Evolutionary conservation across 2,113 vertebrate genomes (phyloP).

Genomic region (Microtus oregoni): DNA sequence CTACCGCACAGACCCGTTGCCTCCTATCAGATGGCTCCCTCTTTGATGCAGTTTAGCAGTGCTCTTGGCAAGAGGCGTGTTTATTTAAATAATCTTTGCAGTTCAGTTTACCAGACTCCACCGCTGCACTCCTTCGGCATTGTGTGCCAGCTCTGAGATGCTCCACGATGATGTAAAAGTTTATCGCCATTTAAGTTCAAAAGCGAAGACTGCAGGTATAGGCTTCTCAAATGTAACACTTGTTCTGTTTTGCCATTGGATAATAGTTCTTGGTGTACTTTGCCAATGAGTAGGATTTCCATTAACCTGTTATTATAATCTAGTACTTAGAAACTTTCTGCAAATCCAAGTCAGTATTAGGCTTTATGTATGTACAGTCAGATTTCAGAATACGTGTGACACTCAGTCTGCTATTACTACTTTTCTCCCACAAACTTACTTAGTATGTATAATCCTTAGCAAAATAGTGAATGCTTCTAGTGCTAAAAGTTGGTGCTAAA

Average conservation of each 20-base stretch:
- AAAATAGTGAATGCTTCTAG: conserved; percentile 19
- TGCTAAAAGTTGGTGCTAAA: neutral
- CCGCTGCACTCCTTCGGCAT: neutral
- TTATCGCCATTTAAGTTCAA: neutral
- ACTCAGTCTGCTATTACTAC: neutral
- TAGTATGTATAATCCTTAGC: neutral
- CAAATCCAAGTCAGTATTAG: neutral
- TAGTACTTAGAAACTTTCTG: conserved; percentile 1
- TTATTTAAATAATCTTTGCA: conserved; percentile 68
- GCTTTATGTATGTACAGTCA: neutral
- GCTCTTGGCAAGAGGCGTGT: conserved; percentile 50
- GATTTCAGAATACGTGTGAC: neutral
- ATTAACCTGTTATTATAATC: neutral
- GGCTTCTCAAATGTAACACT: neutral
- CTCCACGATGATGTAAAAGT: neutral
- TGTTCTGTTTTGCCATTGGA: conserved; percentile 38
- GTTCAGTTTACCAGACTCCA: neutral
- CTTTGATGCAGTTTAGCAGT: conserved; percentile 57
- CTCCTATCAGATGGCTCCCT: conserved; percentile 43
- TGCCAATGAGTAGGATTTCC: conserved; percentile 35
- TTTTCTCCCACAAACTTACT: neutral
- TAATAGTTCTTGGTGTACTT: neutral
- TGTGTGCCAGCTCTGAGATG: neutral
- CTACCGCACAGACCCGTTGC: conserved; percentile 37
- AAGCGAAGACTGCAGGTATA: neutral